A percentile compares a stretch with the other conserved stretches of the same genome.
phyloP scores from a whole-genome alignment of 2,113 vertebrate genomes.

The Cygnus buccinator region DNA sequence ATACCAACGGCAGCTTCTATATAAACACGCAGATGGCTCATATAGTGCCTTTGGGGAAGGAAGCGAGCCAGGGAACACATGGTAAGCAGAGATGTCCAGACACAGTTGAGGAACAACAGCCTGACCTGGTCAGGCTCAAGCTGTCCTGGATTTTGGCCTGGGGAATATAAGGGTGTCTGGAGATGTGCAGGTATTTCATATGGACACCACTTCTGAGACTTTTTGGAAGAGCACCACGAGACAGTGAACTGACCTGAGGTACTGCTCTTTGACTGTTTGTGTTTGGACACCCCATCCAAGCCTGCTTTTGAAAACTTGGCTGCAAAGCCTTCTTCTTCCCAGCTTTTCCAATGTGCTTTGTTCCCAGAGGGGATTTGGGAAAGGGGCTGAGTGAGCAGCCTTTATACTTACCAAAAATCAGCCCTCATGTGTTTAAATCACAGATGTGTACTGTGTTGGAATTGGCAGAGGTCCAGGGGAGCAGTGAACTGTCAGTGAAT shows the following conservation, averaged over 20 bases:
- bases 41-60: conserved; percentile 88
- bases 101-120: neutral
- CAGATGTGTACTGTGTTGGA: neutral
- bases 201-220: neutral
- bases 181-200: neutral
- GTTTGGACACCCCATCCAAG: neutral
- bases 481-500: neutral
- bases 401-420: neutral
- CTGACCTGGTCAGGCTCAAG: neutral
- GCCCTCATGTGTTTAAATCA: neutral
- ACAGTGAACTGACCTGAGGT: neutral
- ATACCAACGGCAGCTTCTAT: conserved; percentile 88
- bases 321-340: neutral
- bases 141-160: neutral
- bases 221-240: neutral
- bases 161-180: neutral
- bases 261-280: neutral
- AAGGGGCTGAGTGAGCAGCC: neutral
- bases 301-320: neutral
- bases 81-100: conserved; percentile 74
- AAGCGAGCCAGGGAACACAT: conserved; percentile 81
- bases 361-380: neutral
- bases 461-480: neutral
- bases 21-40: conserved; percentile 80
- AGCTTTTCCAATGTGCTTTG: neutral